Conservation (phyloP, 2,113 vertebrate genomes). For the Chaenocephalus aceratus region DNA sequence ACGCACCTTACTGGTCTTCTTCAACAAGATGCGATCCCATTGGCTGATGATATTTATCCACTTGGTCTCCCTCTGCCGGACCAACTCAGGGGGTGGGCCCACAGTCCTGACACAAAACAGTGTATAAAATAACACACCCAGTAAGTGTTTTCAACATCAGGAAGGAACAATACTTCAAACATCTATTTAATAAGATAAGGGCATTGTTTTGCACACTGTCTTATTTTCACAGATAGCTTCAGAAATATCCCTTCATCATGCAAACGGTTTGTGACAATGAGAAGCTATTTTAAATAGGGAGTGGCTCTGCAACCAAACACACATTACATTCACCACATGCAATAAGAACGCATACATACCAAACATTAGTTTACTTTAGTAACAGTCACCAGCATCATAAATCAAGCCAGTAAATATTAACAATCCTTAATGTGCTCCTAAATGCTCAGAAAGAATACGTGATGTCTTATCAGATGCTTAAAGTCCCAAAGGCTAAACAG, state of each 20-base stretch:
- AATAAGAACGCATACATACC: background rate
- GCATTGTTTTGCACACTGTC: too few relatives aligned
- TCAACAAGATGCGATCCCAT: slow-evolving; percentile 87
- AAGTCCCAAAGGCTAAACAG: background rate
- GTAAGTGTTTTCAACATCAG: slow-evolving; percentile 1
- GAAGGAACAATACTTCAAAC: too few relatives aligned
- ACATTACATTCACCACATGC: background rate
- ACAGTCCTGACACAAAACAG: slow-evolving; percentile 66
- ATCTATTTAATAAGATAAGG: too few relatives aligned
- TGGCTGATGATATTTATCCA: slow-evolving; percentile 89
- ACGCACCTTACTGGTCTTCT: slow-evolving; percentile 87
- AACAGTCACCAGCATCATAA: background rate
- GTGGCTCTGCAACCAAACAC: background rate
- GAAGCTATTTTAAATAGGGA: background rate
- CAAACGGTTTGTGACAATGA: slow-evolving; percentile 9
- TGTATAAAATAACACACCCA: slow-evolving; percentile 43
- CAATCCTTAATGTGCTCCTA: background rate
- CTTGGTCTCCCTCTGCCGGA: slow-evolving; percentile 90
- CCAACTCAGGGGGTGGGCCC: slow-evolving; percentile 83
- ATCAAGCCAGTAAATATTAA: background rate
- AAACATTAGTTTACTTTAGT: background rate
- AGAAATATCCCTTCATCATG: background rate
- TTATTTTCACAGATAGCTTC: too few relatives aligned
- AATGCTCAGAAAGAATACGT: background rate
- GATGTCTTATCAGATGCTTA: background rate